Conservation (phyloP, 2,113 vertebrate species). For the Tursiops truncatus region DNA sequence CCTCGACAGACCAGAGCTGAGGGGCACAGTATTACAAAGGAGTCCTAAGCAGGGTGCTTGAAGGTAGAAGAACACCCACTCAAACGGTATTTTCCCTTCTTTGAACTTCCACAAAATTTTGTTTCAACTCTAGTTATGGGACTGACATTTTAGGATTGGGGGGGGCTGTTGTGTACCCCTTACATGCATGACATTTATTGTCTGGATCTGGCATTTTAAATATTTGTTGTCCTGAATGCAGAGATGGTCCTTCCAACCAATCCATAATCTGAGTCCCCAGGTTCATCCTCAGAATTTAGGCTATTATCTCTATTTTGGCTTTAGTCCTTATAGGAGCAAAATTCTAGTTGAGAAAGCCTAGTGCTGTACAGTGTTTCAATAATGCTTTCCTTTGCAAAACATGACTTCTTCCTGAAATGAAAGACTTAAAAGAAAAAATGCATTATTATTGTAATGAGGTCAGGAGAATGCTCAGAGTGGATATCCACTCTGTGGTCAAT, state of each 20-base stretch:
- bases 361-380: background rate
- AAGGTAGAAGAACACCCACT: background rate
- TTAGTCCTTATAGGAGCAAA: background rate
- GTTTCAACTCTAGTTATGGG: background rate
- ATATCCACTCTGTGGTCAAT: background rate
- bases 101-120: background rate
- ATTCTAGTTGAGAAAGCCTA: background rate
- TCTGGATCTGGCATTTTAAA: background rate
- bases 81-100: background rate
- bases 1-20: background rate
- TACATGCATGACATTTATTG: background rate
- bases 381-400: background rate
- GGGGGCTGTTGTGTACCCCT: no score
- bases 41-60: background rate
- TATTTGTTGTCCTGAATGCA: background rate
- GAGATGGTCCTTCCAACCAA: background rate
- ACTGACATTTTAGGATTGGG: background rate
- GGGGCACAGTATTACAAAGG: background rate
- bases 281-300: background rate
- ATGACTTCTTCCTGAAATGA: constrained; percentile 1
- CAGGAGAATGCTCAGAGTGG: background rate
- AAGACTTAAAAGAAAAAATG: background rate
- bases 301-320: background rate
- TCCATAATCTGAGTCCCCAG: background rate
- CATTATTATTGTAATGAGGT: background rate